phyloP scores from a whole-genome alignment of 1,140 invertebrate genomes.

The Monochamus saltuarius region DNA sequence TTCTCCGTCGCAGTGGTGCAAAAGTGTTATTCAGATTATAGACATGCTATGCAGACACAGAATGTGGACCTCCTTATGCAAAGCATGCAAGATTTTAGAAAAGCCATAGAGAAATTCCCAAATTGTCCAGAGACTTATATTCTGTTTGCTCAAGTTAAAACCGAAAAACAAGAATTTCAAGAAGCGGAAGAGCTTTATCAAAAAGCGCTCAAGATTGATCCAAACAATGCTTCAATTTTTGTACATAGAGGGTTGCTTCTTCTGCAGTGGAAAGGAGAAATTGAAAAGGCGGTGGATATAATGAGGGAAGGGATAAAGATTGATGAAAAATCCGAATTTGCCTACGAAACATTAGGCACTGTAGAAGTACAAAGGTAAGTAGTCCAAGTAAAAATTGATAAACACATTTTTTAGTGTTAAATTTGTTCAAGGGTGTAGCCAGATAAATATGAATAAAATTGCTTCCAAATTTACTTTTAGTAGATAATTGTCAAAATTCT shows the following conservation, averaged over 20 bases:
- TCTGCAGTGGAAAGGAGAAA: conserved; percentile 78
- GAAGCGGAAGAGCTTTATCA: conserved; percentile 80
- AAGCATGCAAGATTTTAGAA: conserved; percentile 71
- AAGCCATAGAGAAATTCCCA: conserved; percentile 76
- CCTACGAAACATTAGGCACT: conserved; percentile 91
- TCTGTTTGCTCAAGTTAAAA: conserved; percentile 72
- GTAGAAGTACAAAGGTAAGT: conserved; percentile 88
- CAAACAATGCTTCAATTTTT: conserved; percentile 79
- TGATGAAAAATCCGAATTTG: conserved; percentile 91
- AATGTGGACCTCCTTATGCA: conserved; percentile 60
- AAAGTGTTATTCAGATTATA: conserved; percentile 83
- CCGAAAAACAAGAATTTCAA: conserved; percentile 78
- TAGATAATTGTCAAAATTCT: too few relatives aligned
- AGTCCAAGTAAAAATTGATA: too few relatives aligned
- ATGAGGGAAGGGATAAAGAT: conserved; percentile 82
- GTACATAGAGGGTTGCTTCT: conserved; percentile 85
- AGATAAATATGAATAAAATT: too few relatives aligned
- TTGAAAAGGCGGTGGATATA: conserved; percentile 75
- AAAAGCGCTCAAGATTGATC: conserved; percentile 79
- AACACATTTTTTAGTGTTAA: too few relatives aligned
- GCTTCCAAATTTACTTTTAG: too few relatives aligned
- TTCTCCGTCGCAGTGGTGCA: conserved; percentile 85
- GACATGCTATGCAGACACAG: conserved; percentile 60
- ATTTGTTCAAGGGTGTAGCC: too few relatives aligned
- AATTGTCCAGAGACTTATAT: conserved; percentile 82